These are phyloP conservation scores for Trachymyrmex cornetzi DNA, from an alignment of 1,140 invertebrate genomes.

Conservation along the genomic window DNA sequence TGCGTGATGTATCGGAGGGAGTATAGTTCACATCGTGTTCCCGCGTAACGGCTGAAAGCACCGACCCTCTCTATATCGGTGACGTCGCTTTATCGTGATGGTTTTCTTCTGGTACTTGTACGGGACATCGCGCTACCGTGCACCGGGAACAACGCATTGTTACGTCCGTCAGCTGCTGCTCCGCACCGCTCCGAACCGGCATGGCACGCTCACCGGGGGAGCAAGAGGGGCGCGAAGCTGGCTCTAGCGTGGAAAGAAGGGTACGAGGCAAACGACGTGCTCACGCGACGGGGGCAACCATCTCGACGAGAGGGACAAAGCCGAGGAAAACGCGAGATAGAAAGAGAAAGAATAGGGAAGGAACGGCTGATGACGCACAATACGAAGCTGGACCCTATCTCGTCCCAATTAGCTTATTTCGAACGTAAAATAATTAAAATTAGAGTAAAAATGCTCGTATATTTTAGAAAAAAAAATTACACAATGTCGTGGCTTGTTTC, in stretches of 20 bases:
- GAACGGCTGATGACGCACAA: constrained; percentile 15
- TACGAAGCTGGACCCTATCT: constrained; percentile 15
- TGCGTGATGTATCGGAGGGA: background rate
- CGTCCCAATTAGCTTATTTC: constrained; percentile 5
- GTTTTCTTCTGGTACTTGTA: constrained; percentile 32
- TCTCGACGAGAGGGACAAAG: constrained; percentile 25
- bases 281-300: constrained; percentile 3
- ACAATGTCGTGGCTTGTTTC: no score
- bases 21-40: constrained; percentile 26
- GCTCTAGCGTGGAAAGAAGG: constrained; percentile 37
- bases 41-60: constrained; percentile 12
- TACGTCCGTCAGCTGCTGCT: constrained; percentile 78
- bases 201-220: constrained; percentile 42
- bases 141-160: constrained; percentile 71
- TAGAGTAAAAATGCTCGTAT: no score
- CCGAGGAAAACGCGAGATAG: background rate
- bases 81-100: constrained; percentile 35
- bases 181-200: constrained; percentile 64
- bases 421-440: constrained; percentile 32
- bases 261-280: constrained; percentile 13
- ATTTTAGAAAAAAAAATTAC: no score
- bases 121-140: constrained; percentile 65
- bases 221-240: constrained; percentile 32
- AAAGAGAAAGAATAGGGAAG: constrained; percentile 41
- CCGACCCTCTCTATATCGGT: constrained; percentile 36